Base-by-base conservation (phyloP, 1,140 invertebrate genomes). In the Euglossa dilemma region DNA sequence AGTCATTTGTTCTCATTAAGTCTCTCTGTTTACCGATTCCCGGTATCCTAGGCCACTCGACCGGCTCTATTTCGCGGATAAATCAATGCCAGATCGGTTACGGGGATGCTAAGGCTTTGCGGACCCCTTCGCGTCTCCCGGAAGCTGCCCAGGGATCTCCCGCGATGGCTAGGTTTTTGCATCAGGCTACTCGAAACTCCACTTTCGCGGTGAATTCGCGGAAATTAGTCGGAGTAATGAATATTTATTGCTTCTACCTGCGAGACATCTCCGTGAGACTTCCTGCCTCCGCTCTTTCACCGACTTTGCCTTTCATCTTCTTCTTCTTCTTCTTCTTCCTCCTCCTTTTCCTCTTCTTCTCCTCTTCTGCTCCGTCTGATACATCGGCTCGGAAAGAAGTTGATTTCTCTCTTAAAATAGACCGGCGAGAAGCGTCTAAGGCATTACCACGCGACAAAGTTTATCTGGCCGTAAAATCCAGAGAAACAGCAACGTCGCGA, bases 1-100 rank as follows among this genome's bases (percentile, higher is more conserved):
- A 66, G 36, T 80, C 85, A 81, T 84, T 87, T 77, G 69, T 87
- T 87, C 86, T 84, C 85, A 79, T 87, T 87, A 87, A 76, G 61
- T 36, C 18, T 8, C 63, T 18, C 52, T 50, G 11, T 74, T 82
- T 67, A 75, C 72, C 72, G 72, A 67, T 75, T 66, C 72, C 63
- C 28, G 50, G 61, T 76, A 50, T 59, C 47, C 45, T 14, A 1
- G 23, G n/a, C 7, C 74, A 36, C 61, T 59, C 12, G 2, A 14
- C 4, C 43, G 14, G 18, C 54, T 2, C 47, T 47, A 47, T 69
- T 57, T 78, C 36, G 0, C 20, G 8, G 57, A 47, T 28, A 25
- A 67, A 78, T 72, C 20, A 45, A 11, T 20, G 36, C 36, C 36
- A 28, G 5, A 9, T 25, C 18, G 45, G 20, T 50, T 23, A 36